Evolutionary conservation across 2,888 invertebrate species (phyloP).

Genomic region (Drosophila eohydei): DNA sequence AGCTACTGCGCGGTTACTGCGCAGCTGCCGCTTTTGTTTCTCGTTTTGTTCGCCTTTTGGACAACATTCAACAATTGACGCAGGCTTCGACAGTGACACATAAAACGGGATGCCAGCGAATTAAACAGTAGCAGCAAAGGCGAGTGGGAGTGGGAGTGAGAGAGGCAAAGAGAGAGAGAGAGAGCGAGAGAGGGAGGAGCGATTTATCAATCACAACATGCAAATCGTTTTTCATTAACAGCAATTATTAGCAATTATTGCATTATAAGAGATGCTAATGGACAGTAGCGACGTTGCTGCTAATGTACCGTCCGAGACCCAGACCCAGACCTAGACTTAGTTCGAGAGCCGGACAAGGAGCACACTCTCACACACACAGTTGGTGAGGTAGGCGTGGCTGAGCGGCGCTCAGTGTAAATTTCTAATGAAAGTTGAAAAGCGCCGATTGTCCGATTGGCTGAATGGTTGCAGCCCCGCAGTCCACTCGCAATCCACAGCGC

Average conservation of each 20-base stretch:
- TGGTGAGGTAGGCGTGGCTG: constrained; percentile 54
- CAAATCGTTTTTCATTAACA: constrained; percentile 65
- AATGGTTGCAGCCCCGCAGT: constrained; percentile 14
- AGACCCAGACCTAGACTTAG: constrained; percentile 15
- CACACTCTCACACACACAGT: constrained; percentile 6
- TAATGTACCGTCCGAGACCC: constrained; percentile 19
- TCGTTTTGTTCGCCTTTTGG: constrained; percentile 40
- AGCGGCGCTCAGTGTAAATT: constrained; percentile 44
- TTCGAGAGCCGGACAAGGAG: constrained; percentile 31
- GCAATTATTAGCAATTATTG: constrained; percentile 66
- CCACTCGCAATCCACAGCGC: constrained; percentile 8
- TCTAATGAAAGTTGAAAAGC: constrained; percentile 76
- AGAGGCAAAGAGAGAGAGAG: background rate
- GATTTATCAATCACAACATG: constrained; percentile 50
- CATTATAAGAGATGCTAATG: constrained; percentile 53
- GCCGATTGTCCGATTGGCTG: constrained; percentile 67
- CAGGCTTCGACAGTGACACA: constrained; percentile 43
- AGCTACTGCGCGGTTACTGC: constrained; percentile 5
- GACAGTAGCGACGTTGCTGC: constrained; percentile 38
- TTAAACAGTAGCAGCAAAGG: constrained; percentile 1
- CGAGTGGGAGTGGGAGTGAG: background rate
- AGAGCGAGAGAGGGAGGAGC: background rate
- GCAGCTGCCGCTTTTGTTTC: constrained; percentile 34
- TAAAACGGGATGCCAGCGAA: constrained; percentile 10
- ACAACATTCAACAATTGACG: constrained; percentile 44